A percentile compares a stretch with the other conserved stretches of the same genome.
Evolutionary conservation across 2,113 vertebrate genomes (phyloP).

Genomic region (rabbit (Oryctolagus cuniculus)): DNA sequence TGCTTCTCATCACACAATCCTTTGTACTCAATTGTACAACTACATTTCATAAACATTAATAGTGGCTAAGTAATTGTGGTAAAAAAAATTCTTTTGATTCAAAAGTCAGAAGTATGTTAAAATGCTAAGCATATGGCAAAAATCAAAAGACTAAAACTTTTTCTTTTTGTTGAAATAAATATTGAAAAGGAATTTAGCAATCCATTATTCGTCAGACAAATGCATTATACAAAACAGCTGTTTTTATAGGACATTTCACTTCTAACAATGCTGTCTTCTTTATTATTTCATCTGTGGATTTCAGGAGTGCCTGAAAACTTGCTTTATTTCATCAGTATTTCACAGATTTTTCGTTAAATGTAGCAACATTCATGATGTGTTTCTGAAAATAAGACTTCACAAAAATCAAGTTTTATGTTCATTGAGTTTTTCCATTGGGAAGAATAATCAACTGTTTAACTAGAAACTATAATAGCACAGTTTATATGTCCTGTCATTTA

Average conservation of each 20-base stretch:
- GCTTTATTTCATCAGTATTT: constrained; percentile 41
- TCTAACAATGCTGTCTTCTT: not conserved
- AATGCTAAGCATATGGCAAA: not conserved
- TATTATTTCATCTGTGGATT: constrained; percentile 46
- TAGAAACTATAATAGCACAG: not conserved
- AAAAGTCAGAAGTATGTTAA: not conserved
- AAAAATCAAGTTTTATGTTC: constrained; percentile 50
- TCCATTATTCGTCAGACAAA: not conserved
- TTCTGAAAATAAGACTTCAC: constrained; percentile 57
- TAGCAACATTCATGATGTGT: not conserved
- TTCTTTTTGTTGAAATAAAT: not conserved
- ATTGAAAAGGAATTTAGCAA: not conserved
- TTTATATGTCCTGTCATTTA: not conserved
- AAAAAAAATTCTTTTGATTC: not conserved
- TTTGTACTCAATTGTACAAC: not conserved
- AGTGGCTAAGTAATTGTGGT: not conserved
- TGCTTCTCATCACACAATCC: not conserved
- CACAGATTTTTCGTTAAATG: constrained; percentile 40
- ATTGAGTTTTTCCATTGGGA: not conserved
- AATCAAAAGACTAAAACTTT: not conserved
- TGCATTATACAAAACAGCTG: not conserved
- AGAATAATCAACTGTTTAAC: constrained; percentile 45
- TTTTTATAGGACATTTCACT: constrained; percentile 30
- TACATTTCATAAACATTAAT: not conserved
- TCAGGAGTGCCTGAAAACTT: not conserved